These are phyloP conservation scores for Parapsyche elsis DNA, from an alignment of 1,140 invertebrate genomes.

Conservation along the genomic window DNA sequence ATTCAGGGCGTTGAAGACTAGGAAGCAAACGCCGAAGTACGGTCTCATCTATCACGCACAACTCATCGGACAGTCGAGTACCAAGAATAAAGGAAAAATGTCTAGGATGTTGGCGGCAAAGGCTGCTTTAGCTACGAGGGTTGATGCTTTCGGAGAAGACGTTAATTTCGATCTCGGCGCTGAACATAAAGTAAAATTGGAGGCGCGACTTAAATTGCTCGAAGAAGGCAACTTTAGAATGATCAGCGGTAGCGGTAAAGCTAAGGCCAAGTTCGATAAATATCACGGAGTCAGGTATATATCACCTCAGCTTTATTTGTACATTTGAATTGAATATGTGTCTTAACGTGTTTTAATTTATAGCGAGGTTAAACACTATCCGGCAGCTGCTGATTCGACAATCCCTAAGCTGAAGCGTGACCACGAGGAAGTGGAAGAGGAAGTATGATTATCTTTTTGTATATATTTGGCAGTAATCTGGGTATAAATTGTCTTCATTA, in stretches of 20 bases:
- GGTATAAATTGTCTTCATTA: neutral
- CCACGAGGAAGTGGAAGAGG: constrained; percentile 14
- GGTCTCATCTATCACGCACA: constrained; percentile 98
- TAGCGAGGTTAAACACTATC: constrained; percentile 54
- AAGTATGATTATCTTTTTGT: neutral
- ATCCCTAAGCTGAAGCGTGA: constrained; percentile 21
- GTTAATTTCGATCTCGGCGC: constrained; percentile 82
- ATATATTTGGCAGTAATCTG: neutral
- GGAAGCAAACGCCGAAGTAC: constrained; percentile 99
- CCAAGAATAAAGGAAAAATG: constrained; percentile 93
- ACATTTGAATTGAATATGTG: constrained; percentile 8
- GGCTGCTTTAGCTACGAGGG: constrained; percentile 89
- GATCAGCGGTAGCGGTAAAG: constrained; percentile 89
- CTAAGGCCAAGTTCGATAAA: constrained; percentile 89
- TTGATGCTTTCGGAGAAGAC: constrained; percentile 96
- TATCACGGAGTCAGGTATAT: constrained; percentile 83
- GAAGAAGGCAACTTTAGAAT: constrained; percentile 87
- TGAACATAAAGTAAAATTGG: constrained; percentile 89
- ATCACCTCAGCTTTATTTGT: constrained; percentile 23
- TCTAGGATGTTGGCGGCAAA: constrained; percentile 98
- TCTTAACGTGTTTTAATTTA: constrained; percentile 34
- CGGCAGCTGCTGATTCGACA: constrained; percentile 52
- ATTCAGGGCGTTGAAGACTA: constrained; percentile 96
- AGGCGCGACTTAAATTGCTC: constrained; percentile 78
- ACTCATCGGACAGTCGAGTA: constrained; percentile 87